A percentile compares a stretch with the other conserved stretches of the same genome.
These are phyloP conservation scores for Tyria jacobaeae DNA, from an alignment of 2,888 invertebrate genomes.

Conservation along the genomic window DNA sequence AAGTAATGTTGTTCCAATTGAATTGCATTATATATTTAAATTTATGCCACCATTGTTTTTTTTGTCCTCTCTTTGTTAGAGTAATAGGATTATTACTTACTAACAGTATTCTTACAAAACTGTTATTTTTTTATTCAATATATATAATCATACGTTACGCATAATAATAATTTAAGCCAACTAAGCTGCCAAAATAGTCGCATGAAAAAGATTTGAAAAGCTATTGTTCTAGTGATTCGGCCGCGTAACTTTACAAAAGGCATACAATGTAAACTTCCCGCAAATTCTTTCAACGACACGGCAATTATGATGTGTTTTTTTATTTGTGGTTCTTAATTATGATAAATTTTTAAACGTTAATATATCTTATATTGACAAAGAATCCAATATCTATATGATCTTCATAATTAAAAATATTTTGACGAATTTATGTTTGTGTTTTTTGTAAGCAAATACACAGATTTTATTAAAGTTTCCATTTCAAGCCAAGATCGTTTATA, in stretches of 20 bases:
- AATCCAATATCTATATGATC: no score
- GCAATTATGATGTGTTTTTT: conserved; percentile 10
- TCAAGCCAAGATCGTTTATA: no score
- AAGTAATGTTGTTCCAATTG: no score
- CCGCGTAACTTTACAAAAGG: not conserved
- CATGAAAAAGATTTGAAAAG: conserved; percentile 1
- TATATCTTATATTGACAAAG: no score
- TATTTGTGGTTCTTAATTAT: not conserved
- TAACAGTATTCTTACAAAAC: not conserved
- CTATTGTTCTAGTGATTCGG: conserved; percentile 1
- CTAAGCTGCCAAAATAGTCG: not conserved
- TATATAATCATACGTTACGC: not conserved
- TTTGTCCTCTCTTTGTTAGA: not conserved
- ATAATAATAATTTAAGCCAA: not conserved
- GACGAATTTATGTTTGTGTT: no score
- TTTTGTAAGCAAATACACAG: no score
- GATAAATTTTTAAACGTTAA: not conserved
- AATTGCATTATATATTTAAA: no score
- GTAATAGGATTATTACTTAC: not conserved
- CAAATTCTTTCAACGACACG: conserved; percentile 7
- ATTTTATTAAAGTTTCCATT: no score
- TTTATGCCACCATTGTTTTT: not conserved
- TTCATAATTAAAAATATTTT: no score
- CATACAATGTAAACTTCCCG: not conserved
- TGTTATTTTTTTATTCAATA: not conserved